phyloP scores from a whole-genome alignment of 2,888 invertebrate species.

The Sphaerophoria rueppellii region DNA sequence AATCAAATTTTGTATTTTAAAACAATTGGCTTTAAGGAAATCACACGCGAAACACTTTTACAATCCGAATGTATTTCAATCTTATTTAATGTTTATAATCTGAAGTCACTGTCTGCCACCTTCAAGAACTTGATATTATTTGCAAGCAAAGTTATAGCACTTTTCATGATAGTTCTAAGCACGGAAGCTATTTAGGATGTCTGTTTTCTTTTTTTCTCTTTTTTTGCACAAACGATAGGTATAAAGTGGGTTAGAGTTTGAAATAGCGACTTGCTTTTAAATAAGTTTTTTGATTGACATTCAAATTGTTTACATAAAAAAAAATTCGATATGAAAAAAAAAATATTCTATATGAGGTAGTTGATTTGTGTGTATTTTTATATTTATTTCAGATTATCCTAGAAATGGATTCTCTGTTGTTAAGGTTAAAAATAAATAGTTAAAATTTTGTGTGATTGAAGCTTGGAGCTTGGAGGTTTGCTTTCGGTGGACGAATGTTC shows the following conservation, averaged over 20 bases:
- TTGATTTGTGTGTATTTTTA: constrained; percentile 22
- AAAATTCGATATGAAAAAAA: constrained; percentile 27
- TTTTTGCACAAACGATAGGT: constrained; percentile 38
- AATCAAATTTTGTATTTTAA: constrained; percentile 53
- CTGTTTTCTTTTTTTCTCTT: background rate
- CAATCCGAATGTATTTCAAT: constrained; percentile 48
- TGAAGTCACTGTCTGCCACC: constrained; percentile 23
- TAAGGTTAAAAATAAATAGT: constrained; percentile 27
- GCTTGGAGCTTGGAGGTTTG: background rate
- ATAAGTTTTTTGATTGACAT: constrained; percentile 65
- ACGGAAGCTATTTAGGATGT: constrained; percentile 52
- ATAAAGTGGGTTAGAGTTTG: constrained; percentile 16
- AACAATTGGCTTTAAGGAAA: constrained; percentile 39
- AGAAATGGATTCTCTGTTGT: background rate
- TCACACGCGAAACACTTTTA: constrained; percentile 54
- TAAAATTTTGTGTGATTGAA: background rate
- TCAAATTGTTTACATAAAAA: constrained; percentile 41
- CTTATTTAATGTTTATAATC: constrained; percentile 31
- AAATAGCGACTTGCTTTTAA: constrained; percentile 18
- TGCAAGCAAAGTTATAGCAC: constrained; percentile 45
- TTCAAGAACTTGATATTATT: constrained; percentile 44
- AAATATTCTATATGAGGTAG: constrained; percentile 57
- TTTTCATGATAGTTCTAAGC: constrained; percentile 61
- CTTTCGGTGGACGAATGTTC: constrained; percentile 54
- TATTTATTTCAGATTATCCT: background rate